Base-by-base conservation (phyloP, 2,113 vertebrate species). In the Vanacampus margaritifer region DNA sequence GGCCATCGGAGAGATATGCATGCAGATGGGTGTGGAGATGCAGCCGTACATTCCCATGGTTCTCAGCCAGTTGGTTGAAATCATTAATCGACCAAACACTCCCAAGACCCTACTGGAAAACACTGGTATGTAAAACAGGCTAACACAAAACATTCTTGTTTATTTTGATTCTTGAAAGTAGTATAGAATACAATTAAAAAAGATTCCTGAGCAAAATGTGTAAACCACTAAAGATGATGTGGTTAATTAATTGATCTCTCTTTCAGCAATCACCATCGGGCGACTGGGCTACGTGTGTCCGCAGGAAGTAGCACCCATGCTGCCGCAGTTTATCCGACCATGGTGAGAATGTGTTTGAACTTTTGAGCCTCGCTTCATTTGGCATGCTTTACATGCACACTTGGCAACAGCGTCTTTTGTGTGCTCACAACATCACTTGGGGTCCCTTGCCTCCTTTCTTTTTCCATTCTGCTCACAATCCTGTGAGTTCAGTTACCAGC, bases 11-110 rank as follows among this genome's bases (percentile, higher is more conserved):
- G 96, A 98, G 91, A 98, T 98, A 90, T 98, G 95, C 76, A 98
- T 98, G 95, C 95, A 98, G 88, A 98, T 98, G 96, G 96, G 96
- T 23, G 93, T 95, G 10, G 96, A 97, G 84, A 98, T 98, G 96
- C 96, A 98, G 84, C 95, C 95, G 0, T 98, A 97, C 0, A 95
- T 98, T 19, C 90, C 94, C 9, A 93, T 98, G 94, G 96, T 96
- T 53, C 90, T 98, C 56, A 95, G 90, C 83, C 95, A 97, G 73
- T 90, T 97, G 66, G 95, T 97, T 75, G 96, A 97, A 82, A 98
- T 98, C 65, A 98, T 98, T 73, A 98, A 98, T 79, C 89, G 95
- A 65, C 95, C 96, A 73, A 97, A 98, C 87, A 98, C 96, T 0
- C 96, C 96, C 59, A 98, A 98, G 89, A 98, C 96, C 0, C 91